Evolutionary conservation across 2,888 invertebrate genomes (phyloP).

Genomic region (Hypselothyrea guttata): DNA sequence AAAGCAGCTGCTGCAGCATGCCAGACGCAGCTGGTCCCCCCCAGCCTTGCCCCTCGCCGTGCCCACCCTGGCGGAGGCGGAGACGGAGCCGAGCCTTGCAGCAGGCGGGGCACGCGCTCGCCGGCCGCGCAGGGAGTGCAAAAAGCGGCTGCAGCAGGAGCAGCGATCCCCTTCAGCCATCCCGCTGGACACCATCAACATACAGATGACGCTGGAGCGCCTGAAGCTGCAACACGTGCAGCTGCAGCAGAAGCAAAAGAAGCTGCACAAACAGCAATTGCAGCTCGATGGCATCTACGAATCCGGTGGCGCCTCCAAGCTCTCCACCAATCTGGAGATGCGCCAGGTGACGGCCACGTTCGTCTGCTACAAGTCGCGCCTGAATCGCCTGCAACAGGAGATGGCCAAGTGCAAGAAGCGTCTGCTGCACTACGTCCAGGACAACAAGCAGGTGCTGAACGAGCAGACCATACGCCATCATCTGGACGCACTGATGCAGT

Average conservation of each 20-base stretch:
- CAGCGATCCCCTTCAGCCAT: neutral
- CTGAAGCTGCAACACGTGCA: conserved; percentile 25
- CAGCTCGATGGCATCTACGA: conserved; percentile 6
- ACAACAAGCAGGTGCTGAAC: conserved; percentile 40
- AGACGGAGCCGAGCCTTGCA: too few species aligned
- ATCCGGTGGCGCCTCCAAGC: conserved; percentile 15
- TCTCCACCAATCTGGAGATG: neutral
- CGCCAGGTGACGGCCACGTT: conserved; percentile 4
- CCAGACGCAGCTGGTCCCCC: too few species aligned
- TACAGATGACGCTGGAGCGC: conserved; percentile 15
- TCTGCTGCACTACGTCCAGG: conserved; percentile 41
- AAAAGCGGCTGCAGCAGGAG: neutral
- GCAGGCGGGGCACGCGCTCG: neutral
- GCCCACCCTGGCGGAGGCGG: too few species aligned
- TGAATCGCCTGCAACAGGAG: conserved; percentile 44
- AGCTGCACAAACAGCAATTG: neutral
- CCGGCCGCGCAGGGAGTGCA: conserved; percentile 20
- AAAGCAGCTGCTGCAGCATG: neutral
- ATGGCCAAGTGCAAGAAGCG: conserved; percentile 55
- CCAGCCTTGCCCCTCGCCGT: too few species aligned
- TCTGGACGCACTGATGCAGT: too few species aligned
- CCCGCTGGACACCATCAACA: neutral
- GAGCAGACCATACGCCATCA: conserved; percentile 39
- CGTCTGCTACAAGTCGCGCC: conserved; percentile 44
- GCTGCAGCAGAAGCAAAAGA: conserved; percentile 7